Evolutionary conservation across 1,140 invertebrate species (phyloP).

Genomic region (Pissodes strobi): DNA sequence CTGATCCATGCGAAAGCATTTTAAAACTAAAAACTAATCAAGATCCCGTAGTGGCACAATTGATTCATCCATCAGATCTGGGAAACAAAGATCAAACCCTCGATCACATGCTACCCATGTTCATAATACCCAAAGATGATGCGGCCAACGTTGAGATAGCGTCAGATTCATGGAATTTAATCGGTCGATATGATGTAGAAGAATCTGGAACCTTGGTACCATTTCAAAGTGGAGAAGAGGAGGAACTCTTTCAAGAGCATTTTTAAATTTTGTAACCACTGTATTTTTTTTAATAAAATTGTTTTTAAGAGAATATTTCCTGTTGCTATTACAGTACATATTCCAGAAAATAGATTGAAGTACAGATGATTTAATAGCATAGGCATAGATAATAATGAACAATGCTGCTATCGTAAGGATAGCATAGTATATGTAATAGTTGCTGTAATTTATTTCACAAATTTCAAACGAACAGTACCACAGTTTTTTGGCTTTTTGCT

Average conservation of each 20-base stretch:
- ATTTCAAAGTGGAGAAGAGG: slow-evolving; percentile 48
- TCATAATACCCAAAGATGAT: slow-evolving; percentile 48
- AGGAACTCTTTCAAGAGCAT: slow-evolving; percentile 48
- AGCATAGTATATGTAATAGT: too few relatives aligned
- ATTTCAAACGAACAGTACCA: too few relatives aligned
- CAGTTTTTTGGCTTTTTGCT: too few relatives aligned
- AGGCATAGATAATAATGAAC: too few relatives aligned
- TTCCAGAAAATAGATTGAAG: too few relatives aligned
- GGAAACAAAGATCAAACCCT: slow-evolving; percentile 32
- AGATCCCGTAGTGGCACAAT: slow-evolving; percentile 35
- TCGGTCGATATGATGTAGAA: slow-evolving; percentile 55
- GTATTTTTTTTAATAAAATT: background rate
- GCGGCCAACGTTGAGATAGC: slow-evolving; percentile 38
- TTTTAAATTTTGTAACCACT: slow-evolving; percentile 32
- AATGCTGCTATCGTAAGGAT: too few relatives aligned
- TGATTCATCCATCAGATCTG: slow-evolving; percentile 1
- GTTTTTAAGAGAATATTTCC: background rate
- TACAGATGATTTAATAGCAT: too few relatives aligned
- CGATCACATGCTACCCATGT: slow-evolving; percentile 51
- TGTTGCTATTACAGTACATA: background rate
- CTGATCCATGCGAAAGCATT: slow-evolving; percentile 15
- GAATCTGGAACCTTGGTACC: slow-evolving; percentile 54
- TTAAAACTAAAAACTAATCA: slow-evolving; percentile 28
- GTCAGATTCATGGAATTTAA: slow-evolving; percentile 51
- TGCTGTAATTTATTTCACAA: too few relatives aligned